Evolutionary conservation across 2,797 vertebrate genomes (phyloP).

Genomic region (Onychomys torridus): DNA sequence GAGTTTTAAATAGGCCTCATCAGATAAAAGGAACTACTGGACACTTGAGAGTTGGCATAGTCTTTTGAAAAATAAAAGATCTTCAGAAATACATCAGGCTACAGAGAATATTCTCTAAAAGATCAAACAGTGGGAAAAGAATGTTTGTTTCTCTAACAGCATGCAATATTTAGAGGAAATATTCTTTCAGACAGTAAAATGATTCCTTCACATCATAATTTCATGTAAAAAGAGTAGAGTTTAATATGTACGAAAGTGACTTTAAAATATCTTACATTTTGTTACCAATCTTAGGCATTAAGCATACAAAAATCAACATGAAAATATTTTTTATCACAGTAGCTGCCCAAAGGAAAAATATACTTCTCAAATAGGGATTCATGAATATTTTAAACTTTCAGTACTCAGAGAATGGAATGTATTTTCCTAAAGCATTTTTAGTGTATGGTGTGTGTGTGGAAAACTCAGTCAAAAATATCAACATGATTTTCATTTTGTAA

Average conservation of each 20-base stretch:
- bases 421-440: constrained; percentile 49
- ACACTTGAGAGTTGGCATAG: constrained; percentile 83
- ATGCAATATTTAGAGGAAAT: constrained; percentile 63
- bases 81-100: constrained; percentile 81
- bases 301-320: background rate
- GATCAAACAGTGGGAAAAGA: constrained; percentile 63
- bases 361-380: constrained; percentile 15
- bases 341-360: constrained; percentile 54
- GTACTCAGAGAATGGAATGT: background rate
- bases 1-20: constrained; percentile 83
- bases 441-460: background rate
- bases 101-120: constrained; percentile 73
- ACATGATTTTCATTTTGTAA: background rate
- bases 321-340: constrained; percentile 58
- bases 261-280: constrained; percentile 63
- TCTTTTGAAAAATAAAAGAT: constrained; percentile 77
- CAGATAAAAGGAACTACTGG: constrained; percentile 83
- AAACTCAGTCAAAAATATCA: background rate
- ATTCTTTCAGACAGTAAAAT: constrained; percentile 47
- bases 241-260: constrained; percentile 48
- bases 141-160: constrained; percentile 48
- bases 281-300: constrained; percentile 62
- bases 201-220: constrained; percentile 29
- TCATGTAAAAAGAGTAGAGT: constrained; percentile 14
- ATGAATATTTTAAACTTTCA: constrained; percentile 69